Evolutionary conservation across 2,888 invertebrate species (phyloP).

Genomic region (Malthinus seriepunctatus): DNA sequence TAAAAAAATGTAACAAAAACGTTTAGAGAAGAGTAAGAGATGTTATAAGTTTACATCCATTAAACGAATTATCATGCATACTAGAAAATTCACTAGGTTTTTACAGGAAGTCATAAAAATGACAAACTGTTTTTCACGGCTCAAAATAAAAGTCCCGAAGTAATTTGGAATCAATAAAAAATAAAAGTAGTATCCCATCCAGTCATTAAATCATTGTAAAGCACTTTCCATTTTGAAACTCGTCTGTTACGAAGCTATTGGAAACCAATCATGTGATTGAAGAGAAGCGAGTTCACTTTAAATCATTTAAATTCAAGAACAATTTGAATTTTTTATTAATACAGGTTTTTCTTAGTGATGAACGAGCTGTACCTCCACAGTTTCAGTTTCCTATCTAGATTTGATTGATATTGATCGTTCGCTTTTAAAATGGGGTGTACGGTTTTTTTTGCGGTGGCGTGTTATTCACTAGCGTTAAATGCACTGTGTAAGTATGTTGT

Average conservation of each 20-base stretch:
- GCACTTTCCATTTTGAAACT: constrained; percentile 41
- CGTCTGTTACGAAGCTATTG: constrained; percentile 40
- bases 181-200: constrained; percentile 41
- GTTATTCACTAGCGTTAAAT: constrained; percentile 31
- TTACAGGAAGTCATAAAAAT: constrained; percentile 30
- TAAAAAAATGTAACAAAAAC: not conserved
- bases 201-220: constrained; percentile 46
- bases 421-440: not conserved
- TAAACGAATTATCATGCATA: constrained; percentile 25
- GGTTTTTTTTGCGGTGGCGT: not conserved
- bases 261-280: constrained; percentile 42
- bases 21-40: not conserved
- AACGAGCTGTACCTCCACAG: constrained; percentile 10
- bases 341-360: constrained; percentile 20
- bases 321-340: constrained; percentile 32
- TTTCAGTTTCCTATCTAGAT: not conserved
- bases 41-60: constrained; percentile 9
- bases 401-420: too few species aligned
- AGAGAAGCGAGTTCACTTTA: constrained; percentile 28
- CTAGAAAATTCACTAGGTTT: constrained; percentile 26
- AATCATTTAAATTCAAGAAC: constrained; percentile 31
- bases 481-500: constrained; percentile 37
- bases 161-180: constrained; percentile 37
- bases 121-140: constrained; percentile 29
- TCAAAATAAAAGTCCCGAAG: constrained; percentile 28